Conservation (phyloP, 2,113 vertebrate species). For the Myiagra hebetior region DNA sequence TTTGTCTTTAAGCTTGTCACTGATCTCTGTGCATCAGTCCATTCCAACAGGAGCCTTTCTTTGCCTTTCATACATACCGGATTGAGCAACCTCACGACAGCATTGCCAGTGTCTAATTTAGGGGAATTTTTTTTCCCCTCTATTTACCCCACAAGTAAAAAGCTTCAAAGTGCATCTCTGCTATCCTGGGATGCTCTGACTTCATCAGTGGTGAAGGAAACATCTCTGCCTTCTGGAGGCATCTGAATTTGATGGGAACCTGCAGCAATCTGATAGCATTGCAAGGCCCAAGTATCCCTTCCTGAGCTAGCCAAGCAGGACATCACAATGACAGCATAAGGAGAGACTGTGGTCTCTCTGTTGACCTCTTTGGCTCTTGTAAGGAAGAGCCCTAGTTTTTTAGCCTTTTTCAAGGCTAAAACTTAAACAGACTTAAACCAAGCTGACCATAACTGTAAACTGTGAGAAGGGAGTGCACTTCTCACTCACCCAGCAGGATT, state of each 20-base stretch:
- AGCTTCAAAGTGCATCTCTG: background rate
- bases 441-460: background rate
- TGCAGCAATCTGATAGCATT: background rate
- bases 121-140: too few species aligned
- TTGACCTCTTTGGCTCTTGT: background rate
- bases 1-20: background rate
- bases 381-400: background rate
- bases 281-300: background rate
- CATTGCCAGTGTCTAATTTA: background rate
- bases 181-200: background rate
- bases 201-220: background rate
- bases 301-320: background rate
- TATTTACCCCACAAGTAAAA: background rate
- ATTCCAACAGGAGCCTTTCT: background rate
- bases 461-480: background rate
- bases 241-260: background rate
- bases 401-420: background rate
- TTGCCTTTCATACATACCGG: background rate
- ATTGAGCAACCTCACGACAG: background rate
- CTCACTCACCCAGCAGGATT: background rate
- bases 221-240: background rate
- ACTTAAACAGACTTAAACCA: background rate
- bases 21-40: background rate
- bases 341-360: background rate
- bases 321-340: background rate